Base-by-base conservation (phyloP, 2,888 invertebrate genomes). In the Xanthia icteritia region DNA sequence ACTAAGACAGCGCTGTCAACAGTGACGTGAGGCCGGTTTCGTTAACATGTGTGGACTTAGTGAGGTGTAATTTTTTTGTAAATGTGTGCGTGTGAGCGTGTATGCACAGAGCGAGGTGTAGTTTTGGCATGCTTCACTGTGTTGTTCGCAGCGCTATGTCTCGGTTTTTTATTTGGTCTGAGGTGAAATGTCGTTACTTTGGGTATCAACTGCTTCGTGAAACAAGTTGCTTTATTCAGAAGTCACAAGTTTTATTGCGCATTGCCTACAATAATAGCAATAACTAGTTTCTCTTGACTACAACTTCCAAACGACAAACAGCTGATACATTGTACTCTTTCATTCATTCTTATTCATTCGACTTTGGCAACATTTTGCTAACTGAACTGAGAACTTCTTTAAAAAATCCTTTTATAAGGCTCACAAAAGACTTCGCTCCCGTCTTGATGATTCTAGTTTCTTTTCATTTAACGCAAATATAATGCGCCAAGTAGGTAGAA, bases 211-310 rank as follows among this genome's bases (percentile, higher is more conserved):
- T 36, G 17, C 36, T 81, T 63, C 45, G 20, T 65, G 15, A 63
- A 61, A 63, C 27, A 42, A 67, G 36, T 63, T 58, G 48, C 23
- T 9, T 2, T 31, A 60, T 64, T 65, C 27, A 76, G 54, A 80
- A 36, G n/a, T 56, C 36, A 48, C 17, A 63, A 60, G 36, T 67
- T 56, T n/a, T 60, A 45, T 54, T 65, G 31, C 51, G 23, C 39
- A 70, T 63, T 56, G 23, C 36, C 6, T 17, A 63, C 27, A 71
- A 67, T 71, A 67, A 60, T 45, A 72, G 51, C 9, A 48, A 36
- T 20, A 82, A 81, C 71, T n/a, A 65, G 77, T 77, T 77, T 45
- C 23, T 17, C 45, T 60, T 68, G n/a, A 71, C 66, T 68, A 64
- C 61, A 48, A 70, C 54, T 61, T 66, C 45, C 31, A 81, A 70